These are phyloP conservation scores for Symphodus melops DNA, from an alignment of 2,113 vertebrate genomes.

Conservation along the genomic window DNA sequence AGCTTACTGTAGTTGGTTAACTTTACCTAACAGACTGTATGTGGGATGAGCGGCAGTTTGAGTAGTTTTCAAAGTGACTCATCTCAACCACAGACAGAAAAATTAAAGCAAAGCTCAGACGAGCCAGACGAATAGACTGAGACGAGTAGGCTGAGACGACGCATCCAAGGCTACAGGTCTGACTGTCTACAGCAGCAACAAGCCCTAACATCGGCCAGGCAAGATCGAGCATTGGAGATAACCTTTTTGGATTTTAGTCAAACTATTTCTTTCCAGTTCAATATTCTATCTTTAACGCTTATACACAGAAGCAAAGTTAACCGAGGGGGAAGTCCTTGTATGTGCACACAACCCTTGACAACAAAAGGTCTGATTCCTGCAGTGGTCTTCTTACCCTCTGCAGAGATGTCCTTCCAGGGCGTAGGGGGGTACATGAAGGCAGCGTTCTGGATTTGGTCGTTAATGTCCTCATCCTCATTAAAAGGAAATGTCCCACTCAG, in stretches of 20 bases:
- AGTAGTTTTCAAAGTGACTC: slow-evolving; percentile 59
- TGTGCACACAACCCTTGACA: no score
- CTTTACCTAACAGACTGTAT: slow-evolving; percentile 3
- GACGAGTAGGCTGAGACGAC: slow-evolving; percentile 56
- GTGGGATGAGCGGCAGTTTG: slow-evolving; percentile 29
- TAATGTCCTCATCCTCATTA: slow-evolving; percentile 98
- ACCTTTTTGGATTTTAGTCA: background rate
- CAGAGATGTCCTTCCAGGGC: slow-evolving; percentile 96
- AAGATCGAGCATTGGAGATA: background rate
- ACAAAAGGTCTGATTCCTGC: no score
- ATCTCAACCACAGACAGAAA: slow-evolving; percentile 35
- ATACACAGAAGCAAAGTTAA: no score
- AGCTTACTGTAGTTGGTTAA: background rate
- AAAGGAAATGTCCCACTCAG: slow-evolving; percentile 97
- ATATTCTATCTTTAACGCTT: no score
- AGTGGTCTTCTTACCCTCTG: slow-evolving; percentile 88
- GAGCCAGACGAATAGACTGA: slow-evolving; percentile 62
- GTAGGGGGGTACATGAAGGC: slow-evolving; percentile 98
- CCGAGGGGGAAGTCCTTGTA: no score
- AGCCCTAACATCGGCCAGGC: background rate
- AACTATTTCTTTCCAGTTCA: background rate
- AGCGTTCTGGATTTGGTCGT: slow-evolving; percentile 98
- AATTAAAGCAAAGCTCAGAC: slow-evolving; percentile 26
- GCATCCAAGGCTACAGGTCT: slow-evolving; percentile 15
- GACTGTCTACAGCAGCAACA: slow-evolving; percentile 18